Base-by-base conservation (phyloP, 2,113 vertebrate genomes). In the Actenoides hombroni region DNA sequence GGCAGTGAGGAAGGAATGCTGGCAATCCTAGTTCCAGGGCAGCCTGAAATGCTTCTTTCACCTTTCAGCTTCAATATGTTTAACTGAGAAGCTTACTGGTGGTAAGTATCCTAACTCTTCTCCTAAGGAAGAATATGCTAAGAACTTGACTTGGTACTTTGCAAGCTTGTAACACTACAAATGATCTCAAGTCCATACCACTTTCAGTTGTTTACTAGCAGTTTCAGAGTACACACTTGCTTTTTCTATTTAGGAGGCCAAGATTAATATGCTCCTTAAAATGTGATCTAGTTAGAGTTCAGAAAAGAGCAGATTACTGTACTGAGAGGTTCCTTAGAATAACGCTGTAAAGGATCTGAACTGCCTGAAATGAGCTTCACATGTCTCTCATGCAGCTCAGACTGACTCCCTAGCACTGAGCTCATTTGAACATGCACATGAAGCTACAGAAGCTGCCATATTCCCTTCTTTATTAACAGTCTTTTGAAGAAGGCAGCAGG, bases 371-470 rank as follows among this genome's bases (percentile, higher is more conserved):
- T 70, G 44, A 83, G 60, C 37, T 86, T 61, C 74, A 37, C 57
- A 65, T 25, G 7, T 35, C 26, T 67, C 31, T 82, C 17, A 61
- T 1, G 5, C 51, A 81, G 44, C 25, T 67, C 39, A 67, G 16
- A 28, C 42, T 16, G 39, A 64, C 10, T 44, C 51, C 0, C 0
- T 56, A 77, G 68, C 20, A 81, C 48, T 0, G 0, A 76, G 48
- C n/a, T 91, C 44, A 56, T 21, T 54, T 35, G 46, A 77, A 37
- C 10, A 5, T 2, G 11, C 23, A 33, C 2, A 0, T 3, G n/a
- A 96, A 49, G 56, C 48, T 49, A 35, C 1, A 74, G 59, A 77
- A 83, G n/a, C 26, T 31, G 54, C 24, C 19, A 15, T 16, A 25
- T 40, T 77, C 44, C 39, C 61, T 46, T 67, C 25, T 46, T 54